Conservation (phyloP, 1,140 invertebrate genomes). For the Ruditapes philippinarum region DNA sequence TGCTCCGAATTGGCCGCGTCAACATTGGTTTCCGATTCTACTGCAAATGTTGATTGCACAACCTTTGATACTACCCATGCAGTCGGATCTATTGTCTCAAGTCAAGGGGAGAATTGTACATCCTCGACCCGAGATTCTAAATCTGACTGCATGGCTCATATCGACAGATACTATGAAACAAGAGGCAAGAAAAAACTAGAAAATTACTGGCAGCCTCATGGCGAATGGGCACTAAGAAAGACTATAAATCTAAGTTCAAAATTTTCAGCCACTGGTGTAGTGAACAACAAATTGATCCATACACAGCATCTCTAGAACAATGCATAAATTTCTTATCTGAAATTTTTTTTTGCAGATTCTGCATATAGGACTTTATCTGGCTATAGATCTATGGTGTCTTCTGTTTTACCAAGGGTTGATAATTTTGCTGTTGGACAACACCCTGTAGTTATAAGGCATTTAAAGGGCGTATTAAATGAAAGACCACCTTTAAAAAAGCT, state of each 20-base stretch:
- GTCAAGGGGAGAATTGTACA: neutral
- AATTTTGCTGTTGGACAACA: constrained; percentile 7
- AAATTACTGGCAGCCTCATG: constrained; percentile 27
- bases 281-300: constrained; percentile 36
- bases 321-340: constrained; percentile 37
- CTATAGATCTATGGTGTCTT: constrained; percentile 26
- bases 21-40: neutral
- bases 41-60: neutral
- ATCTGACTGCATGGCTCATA: constrained; percentile 52
- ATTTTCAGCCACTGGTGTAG: constrained; percentile 58
- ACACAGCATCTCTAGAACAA: neutral
- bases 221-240: constrained; percentile 45
- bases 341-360: neutral
- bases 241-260: constrained; percentile 51
- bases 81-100: constrained; percentile 22
- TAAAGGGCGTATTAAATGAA: constrained; percentile 38
- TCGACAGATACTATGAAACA: constrained; percentile 12
- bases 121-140: neutral
- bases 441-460: neutral
- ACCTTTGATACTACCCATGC: constrained; percentile 20
- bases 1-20: constrained; percentile 34
- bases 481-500: constrained; percentile 21
- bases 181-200: constrained; percentile 39
- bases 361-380: constrained; percentile 33
- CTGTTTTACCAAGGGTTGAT: neutral